phyloP scores from a whole-genome alignment of 1,140 invertebrate species.

The Danaus plexippus region DNA sequence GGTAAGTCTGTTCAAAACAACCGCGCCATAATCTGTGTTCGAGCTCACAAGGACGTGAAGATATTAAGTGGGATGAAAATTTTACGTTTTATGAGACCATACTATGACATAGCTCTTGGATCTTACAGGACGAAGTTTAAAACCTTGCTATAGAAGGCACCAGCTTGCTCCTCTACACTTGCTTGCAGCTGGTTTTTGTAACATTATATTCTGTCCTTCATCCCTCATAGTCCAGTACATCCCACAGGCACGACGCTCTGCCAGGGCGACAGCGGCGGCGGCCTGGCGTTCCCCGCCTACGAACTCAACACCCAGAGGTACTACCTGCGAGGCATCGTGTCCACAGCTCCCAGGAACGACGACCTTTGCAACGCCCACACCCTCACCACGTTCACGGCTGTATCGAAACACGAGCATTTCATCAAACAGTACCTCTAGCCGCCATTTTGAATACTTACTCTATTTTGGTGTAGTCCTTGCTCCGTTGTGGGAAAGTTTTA shows the following conservation, averaged over 20 bases:
- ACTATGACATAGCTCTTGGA: too few relatives aligned
- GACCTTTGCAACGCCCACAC: conserved; percentile 32
- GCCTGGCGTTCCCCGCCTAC: conserved; percentile 33
- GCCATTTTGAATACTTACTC: conserved; percentile 4
- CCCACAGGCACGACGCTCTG: conserved; percentile 41
- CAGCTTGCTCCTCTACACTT: too few relatives aligned
- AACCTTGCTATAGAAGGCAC: too few relatives aligned
- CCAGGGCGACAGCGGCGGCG: conserved; percentile 55
- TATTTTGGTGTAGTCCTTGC: too few relatives aligned
- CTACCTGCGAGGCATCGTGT: conserved; percentile 49
- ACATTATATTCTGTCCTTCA: too few relatives aligned
- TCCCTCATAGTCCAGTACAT: not conserved
- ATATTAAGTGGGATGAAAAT: too few relatives aligned
- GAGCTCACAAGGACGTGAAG: too few relatives aligned
- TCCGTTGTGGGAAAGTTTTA: too few relatives aligned
- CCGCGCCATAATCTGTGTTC: too few relatives aligned
- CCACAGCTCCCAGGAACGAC: conserved; percentile 34
- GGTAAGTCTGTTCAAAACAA: conserved; percentile 23
- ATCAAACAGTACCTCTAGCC: conserved; percentile 26
- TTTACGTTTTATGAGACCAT: too few relatives aligned
- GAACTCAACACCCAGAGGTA: conserved; percentile 26
- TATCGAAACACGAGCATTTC: conserved; percentile 37
- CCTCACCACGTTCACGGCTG: conserved; percentile 41
- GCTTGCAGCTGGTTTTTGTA: too few relatives aligned
- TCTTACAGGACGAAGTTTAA: too few relatives aligned